Evolutionary conservation across 2,888 invertebrate genomes (phyloP), one percentile per base, ranked within the genome.

Genomic region (Drosophila kuntzei): DNA sequence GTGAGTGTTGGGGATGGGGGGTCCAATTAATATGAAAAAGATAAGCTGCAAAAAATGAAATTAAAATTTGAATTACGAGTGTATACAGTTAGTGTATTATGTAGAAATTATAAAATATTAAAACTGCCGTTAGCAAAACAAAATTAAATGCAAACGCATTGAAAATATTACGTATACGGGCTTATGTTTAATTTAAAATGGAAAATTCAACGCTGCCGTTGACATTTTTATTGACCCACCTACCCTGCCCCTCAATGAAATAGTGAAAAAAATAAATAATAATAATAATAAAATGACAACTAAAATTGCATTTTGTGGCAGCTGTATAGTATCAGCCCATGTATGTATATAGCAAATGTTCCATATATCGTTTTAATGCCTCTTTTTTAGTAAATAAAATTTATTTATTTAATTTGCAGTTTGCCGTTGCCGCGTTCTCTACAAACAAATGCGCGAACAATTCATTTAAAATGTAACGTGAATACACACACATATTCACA

Each of bases 351-450:
- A 53, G 39, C 39, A n/a, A 59, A 29, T 20, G 53, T 49, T 58
- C 9, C 36, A 61, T 54, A 69, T 59, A 71, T 71, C 58, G 57
- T 60, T 75, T 74, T 53, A 74, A 77, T 71, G 41, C 41, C 53
- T 37, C 63, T 74, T 86, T 79, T 73, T 64, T 69, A 53, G 76
- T 58, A 73, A 79, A 84, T 73, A 79, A 77, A 71, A 73, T 75
- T 71, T 71, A 79, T 84, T 77, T 87, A 79, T 84, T 81, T 84
- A 73, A 87, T 84, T 87, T 82, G 59, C 67, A 76, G 65, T 81
- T 81, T 69, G 81, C 62, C 54, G 25, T 27, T 44, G 55, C 59
- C 57, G 74, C 58, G 58, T 74, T 80, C 61, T 69, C 50, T 57
- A 61, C 81, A 80, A 86, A 79, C 74, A 83, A 86, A 71, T 80